Percentiles rank a stretch among this genome's conserved stretches.
Conservation (phyloP, 1,140 invertebrate genomes). For the Sitobion miscanthi region DNA sequence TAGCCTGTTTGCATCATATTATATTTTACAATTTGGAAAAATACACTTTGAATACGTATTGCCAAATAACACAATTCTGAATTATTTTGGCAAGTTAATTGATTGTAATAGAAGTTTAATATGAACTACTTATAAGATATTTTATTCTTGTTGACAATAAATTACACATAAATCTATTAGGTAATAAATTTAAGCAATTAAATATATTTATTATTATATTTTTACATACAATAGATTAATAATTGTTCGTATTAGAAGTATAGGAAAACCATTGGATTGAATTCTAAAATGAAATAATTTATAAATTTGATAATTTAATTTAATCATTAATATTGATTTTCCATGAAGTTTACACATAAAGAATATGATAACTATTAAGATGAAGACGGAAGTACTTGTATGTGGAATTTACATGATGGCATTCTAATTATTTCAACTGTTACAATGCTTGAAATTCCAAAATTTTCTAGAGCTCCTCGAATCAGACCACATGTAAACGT, state of each 20-base stretch:
- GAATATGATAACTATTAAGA: constrained; percentile 9
- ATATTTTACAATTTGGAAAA: too few species aligned
- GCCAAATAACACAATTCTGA: too few species aligned
- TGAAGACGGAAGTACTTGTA: constrained; percentile 71
- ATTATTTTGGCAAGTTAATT: neutral
- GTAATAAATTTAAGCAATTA: neutral
- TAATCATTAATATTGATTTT: neutral
- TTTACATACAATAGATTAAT: neutral
- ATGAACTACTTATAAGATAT: neutral
- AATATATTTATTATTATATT: neutral
- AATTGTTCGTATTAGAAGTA: neutral
- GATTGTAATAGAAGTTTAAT: too few species aligned
- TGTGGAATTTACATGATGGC: constrained; percentile 95
- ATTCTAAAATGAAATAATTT: neutral
- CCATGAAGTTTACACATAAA: neutral
- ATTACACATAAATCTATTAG: neutral
- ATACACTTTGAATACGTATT: too few species aligned
- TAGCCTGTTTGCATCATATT: too few species aligned
- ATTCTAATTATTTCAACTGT: constrained; percentile 92
- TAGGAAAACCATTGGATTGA: neutral
- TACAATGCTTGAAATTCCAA: constrained; percentile 92
- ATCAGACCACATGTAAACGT: constrained; percentile 96
- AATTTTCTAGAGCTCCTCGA: constrained; percentile 90
- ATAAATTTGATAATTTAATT: neutral
- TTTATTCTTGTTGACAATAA: neutral